These are phyloP conservation scores for Crenichthys baileyi DNA, from an alignment of 2,797 vertebrate genomes.

Conservation along the genomic window DNA sequence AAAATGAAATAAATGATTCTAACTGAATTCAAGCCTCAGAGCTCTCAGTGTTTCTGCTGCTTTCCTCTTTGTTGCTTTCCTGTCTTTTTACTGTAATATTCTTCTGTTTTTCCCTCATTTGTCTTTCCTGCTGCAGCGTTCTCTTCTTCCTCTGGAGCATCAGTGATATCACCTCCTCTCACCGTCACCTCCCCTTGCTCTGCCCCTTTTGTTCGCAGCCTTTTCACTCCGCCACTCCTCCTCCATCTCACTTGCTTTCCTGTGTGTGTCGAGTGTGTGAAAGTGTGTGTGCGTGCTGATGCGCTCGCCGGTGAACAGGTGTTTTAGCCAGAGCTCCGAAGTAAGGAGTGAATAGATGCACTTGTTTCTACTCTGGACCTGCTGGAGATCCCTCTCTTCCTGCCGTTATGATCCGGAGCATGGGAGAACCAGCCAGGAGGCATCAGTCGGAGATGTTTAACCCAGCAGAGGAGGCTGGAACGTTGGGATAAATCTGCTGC, in stretches of 20 bases:
- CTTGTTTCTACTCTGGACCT: conserved; percentile 14
- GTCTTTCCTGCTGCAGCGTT: background rate
- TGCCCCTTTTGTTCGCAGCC: conserved; percentile 31
- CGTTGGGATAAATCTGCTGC: conserved; percentile 34
- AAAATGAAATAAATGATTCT: background rate
- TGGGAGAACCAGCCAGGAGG: conserved; percentile 18
- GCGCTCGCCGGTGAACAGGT: conserved; percentile 64
- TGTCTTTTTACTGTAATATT: background rate
- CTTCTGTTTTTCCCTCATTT: background rate
- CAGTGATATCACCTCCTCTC: conserved; percentile 23
- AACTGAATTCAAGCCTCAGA: background rate
- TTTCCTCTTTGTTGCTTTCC: background rate
- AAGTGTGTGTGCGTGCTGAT: conserved; percentile 14
- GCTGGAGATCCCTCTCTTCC: conserved; percentile 1
- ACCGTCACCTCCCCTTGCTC: conserved; percentile 11
- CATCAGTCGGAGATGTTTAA: conserved; percentile 40
- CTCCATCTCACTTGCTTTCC: conserved; percentile 38
- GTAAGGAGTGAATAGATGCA: conserved; percentile 22
- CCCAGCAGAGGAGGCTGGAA: conserved; percentile 25
- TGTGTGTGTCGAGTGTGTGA: conserved; percentile 1
- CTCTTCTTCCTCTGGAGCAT: conserved; percentile 6
- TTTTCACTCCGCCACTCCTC: conserved; percentile 46
- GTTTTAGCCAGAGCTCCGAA: conserved; percentile 40
- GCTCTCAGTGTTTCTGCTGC: background rate
- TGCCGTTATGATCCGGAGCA: conserved; percentile 33